Conservation (phyloP, 2,113 vertebrate species). For the Mastomys natalensis region DNA sequence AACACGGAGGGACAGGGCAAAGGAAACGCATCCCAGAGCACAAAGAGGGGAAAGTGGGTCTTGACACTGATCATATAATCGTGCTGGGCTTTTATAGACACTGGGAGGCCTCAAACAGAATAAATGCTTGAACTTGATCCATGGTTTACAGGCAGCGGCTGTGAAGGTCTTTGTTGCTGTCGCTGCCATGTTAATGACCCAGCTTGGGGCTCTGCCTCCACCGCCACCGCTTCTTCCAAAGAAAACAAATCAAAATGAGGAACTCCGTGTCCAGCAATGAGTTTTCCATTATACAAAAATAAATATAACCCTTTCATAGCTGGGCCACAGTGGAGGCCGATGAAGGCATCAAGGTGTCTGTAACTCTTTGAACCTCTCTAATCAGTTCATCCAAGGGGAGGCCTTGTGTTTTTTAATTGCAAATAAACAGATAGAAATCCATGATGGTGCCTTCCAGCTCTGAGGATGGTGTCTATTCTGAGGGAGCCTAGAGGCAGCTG, state of each 20-base stretch:
- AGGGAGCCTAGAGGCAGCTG: background rate
- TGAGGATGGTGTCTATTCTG: background rate
- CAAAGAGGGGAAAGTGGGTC: constrained; percentile 80
- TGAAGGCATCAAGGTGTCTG: constrained; percentile 58
- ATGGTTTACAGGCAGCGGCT: constrained; percentile 81
- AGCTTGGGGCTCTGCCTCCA: constrained; percentile 72
- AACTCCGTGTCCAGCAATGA: constrained; percentile 80
- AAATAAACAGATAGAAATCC: constrained; percentile 71
- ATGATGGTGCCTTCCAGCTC: background rate
- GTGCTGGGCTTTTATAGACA: constrained; percentile 83
- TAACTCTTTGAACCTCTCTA: constrained; percentile 39
- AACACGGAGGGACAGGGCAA: constrained; percentile 77
- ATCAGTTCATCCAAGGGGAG: constrained; percentile 27
- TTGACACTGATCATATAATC: constrained; percentile 84
- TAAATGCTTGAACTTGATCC: constrained; percentile 80
- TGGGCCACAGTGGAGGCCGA: constrained; percentile 16
- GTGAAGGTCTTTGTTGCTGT: constrained; percentile 80
- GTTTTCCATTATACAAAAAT: constrained; percentile 80
- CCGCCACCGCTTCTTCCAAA: constrained; percentile 75
- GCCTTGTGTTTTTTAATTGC: constrained; percentile 55
- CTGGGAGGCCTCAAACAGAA: constrained; percentile 80
- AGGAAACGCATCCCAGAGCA: constrained; percentile 74
- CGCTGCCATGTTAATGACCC: constrained; percentile 81
- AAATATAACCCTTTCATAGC: constrained; percentile 76
- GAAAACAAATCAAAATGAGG: constrained; percentile 81